Conservation (phyloP, 2,888 invertebrate species). For the Drosophila imparisetae region DNA sequence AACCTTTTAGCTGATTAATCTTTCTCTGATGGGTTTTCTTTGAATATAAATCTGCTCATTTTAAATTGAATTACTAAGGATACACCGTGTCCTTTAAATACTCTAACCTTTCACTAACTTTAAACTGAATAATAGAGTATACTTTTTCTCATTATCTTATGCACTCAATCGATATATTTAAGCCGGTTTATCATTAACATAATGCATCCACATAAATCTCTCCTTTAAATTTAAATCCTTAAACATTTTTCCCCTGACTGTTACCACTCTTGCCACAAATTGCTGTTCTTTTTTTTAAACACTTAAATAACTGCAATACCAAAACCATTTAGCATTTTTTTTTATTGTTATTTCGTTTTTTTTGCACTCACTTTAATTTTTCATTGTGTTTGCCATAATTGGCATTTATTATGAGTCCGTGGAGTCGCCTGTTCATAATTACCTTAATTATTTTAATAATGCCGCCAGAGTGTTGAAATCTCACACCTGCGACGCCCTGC, state of each 20-base stretch:
- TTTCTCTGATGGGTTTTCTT: background rate
- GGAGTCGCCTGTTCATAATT: conserved; percentile 62
- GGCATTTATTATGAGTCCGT: conserved; percentile 60
- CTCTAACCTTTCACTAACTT: background rate
- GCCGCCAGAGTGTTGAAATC: conserved; percentile 52
- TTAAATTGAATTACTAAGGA: background rate
- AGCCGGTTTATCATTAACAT: background rate
- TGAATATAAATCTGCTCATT: background rate
- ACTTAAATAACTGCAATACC: conserved; percentile 11
- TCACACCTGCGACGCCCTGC: background rate
- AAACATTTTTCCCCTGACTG: background rate
- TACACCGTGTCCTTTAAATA: background rate
- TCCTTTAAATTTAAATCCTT: background rate
- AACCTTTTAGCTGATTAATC: background rate
- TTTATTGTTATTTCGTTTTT: background rate
- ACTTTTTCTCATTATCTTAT: background rate
- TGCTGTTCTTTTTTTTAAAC: conserved; percentile 6
- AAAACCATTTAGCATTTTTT: conserved; percentile 21
- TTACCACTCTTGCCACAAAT: background rate
- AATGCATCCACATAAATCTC: background rate
- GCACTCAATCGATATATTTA: background rate
- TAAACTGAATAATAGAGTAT: background rate
- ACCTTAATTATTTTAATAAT: conserved; percentile 81
- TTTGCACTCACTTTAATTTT: background rate
- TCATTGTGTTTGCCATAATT: conserved; percentile 51